A percentile compares a stretch with the other conserved stretches of the same genome.
phyloP scores from a whole-genome alignment of 2,888 invertebrate species.

The Amphipoea lucens region DNA sequence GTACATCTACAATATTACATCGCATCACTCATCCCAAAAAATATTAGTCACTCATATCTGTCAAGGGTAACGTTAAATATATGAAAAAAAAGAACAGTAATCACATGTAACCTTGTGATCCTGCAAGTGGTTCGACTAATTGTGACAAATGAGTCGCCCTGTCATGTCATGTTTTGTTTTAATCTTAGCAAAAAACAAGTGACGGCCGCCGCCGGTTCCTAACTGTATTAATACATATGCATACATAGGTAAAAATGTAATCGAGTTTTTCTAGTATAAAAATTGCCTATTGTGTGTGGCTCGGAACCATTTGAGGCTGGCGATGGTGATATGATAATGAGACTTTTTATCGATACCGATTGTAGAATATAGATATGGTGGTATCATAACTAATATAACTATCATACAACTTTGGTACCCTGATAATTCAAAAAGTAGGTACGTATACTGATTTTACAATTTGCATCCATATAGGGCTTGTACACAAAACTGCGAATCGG shows the following conservation, averaged over 20 bases:
- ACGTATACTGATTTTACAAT: background rate
- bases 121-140: constrained; percentile 61
- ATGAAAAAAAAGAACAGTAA: constrained; percentile 44
- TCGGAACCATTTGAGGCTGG: background rate
- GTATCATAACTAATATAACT: too few relatives aligned
- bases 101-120: constrained; percentile 59
- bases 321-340: constrained; percentile 29
- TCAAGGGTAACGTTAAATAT: constrained; percentile 53
- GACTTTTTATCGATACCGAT: constrained; percentile 10
- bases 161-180: constrained; percentile 56
- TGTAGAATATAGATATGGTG: too few relatives aligned
- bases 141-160: constrained; percentile 64
- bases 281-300: constrained; percentile 37
- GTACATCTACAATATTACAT: background rate
- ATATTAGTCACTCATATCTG: constrained; percentile 23
- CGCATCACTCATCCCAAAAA: constrained; percentile 26
- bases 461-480: too few relatives aligned
- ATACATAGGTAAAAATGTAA: constrained; percentile 39
- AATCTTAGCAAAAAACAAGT: constrained; percentile 55
- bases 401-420: background rate
- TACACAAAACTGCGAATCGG: too few relatives aligned
- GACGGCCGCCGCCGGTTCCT: constrained; percentile 47
- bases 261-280: constrained; percentile 37
- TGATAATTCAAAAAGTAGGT: background rate
- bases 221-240: constrained; percentile 50